Base-by-base conservation (phyloP, 2,888 invertebrate species). In the Pandemis corylana region DNA sequence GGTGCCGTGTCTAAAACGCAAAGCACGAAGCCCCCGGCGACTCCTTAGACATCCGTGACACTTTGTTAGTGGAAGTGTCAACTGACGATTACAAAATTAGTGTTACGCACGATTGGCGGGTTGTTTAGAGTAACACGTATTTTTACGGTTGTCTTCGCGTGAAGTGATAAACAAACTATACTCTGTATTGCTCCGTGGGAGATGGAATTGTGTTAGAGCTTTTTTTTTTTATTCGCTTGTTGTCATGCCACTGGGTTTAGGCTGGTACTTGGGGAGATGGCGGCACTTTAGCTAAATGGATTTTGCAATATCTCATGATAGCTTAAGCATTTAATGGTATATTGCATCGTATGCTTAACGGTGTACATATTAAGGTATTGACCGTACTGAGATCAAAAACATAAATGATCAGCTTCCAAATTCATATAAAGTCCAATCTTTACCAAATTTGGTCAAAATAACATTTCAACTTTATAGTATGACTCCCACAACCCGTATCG, bases 21-120 rank as follows among this genome's bases (percentile, higher is more conserved):
- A 42, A 12, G 15, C 67, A 67, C 67, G 67, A 67, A 41, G 12
- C 15, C 28, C 28, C 28, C 20, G 64, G 20, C 12, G 15, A 44
- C 15, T 20, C 13, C n/a, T 12, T 12, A 12, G 64, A 20, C 42
- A 64, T 46, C 66, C 64, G 64, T 65, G 46, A 65, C 44, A 44
- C 46, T 46, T 41, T 12, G 64, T 65, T 44, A 72, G 13, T 28
- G 42, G 63, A 53, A 72, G 53, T 46, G 68, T 68, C 36, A 68
- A 66, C 61, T 46, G 63, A 15, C 49, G 10, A 62, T 63, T 63
- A 41, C 42, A 56, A 46, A 73, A 73, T 68, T 64, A 51, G 62
- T 56, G 63, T 36, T 42, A 68, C 68, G 72, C 63, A 72, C 72
- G 53, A 63, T 68, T 68, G 46, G 15, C 28, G 46, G 20, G 28